Evolutionary conservation across 2,113 vertebrate species (phyloP), one percentile per base, ranked within the genome.

Genomic region (Furnarius figulus): DNA sequence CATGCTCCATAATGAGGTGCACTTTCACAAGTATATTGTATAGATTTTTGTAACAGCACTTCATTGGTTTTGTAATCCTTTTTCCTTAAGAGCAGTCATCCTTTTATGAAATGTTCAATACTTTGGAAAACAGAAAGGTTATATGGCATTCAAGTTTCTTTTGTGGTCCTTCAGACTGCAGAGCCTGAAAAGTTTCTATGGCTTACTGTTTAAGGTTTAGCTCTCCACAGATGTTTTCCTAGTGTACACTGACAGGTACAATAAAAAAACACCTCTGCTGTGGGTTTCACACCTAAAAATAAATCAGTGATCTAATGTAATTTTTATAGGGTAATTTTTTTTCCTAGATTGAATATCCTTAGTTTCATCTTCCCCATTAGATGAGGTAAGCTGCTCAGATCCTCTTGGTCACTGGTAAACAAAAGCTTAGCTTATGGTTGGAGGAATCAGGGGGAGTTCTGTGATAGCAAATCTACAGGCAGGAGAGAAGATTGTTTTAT

Each of bases 41-140:
- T 95, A 71, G 94, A 96, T 97, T 97, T 97, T 96, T 95, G 49
- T 79, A 93, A 90, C 50, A 95, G 67, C 58, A 78, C 16, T 89
- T 94, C 70, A 80, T 74, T 83, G 85, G 89, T 81, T 96, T 90
- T 90, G 55, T 89, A 95, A 95, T 96, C 47, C 56, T 63, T 92
- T 95, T 81, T 68, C 58, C 80, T 88, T 85, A 76, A 89, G 44
- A 88, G 49, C 62, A 94, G 62, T 74, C 89, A 78, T 59, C 20
- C 70, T 72, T 90, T 83, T 85, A 68, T 9, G 5, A 89, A 94
- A 85, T 19, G 68, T 79, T 92, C 81, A 65, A 83, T 89, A 81
- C 46, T 80, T 84, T 72, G 81, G 71, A 74, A 87, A 95, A 83
- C 65, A 88, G 86, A 89, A 94, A 92, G 27, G 25, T 92, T 92